Conservation (phyloP, 2,888 invertebrate genomes). For the Microplitis deprimator region DNA sequence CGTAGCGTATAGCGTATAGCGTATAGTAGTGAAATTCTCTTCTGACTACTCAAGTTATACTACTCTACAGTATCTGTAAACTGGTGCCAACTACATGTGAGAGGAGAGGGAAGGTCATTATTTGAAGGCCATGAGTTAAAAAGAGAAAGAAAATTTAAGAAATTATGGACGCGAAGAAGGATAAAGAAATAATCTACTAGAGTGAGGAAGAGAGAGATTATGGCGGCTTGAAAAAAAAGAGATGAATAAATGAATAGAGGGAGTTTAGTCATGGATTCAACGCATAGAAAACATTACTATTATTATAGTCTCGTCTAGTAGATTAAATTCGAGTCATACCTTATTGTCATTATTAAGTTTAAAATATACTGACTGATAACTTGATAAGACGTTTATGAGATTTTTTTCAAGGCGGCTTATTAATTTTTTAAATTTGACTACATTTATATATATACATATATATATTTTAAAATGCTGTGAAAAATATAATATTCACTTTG, state of each 20-base stretch:
- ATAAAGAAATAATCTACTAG: conserved; percentile 37
- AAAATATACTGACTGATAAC: not conserved
- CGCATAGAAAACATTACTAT: not conserved
- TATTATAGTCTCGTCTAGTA: not conserved
- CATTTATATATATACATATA: not conserved
- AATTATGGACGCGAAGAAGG: conserved; percentile 29
- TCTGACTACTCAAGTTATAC: conserved; percentile 25
- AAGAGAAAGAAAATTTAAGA: conserved; percentile 30
- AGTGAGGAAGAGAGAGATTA: conserved; percentile 20
- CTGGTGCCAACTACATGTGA: conserved; percentile 33
- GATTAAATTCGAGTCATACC: not conserved
- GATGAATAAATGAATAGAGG: not conserved
- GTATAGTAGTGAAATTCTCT: conserved; percentile 49
- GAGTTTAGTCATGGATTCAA: not conserved
- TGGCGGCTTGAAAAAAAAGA: conserved; percentile 4
- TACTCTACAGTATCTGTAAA: conserved; percentile 7
- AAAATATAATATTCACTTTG: not conserved
- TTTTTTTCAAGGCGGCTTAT: not conserved
- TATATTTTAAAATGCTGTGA: not conserved
- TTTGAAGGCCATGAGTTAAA: conserved; percentile 44
- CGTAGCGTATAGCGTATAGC: conserved; percentile 21
- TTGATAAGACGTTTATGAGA: not conserved
- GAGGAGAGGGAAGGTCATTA: conserved; percentile 48
- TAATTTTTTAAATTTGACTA: not conserved
- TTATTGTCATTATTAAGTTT: not conserved